Evolutionary conservation across 2,888 invertebrate genomes (phyloP), one percentile per base, ranked within the genome.

Genomic region (Mythimna ferrago): DNA sequence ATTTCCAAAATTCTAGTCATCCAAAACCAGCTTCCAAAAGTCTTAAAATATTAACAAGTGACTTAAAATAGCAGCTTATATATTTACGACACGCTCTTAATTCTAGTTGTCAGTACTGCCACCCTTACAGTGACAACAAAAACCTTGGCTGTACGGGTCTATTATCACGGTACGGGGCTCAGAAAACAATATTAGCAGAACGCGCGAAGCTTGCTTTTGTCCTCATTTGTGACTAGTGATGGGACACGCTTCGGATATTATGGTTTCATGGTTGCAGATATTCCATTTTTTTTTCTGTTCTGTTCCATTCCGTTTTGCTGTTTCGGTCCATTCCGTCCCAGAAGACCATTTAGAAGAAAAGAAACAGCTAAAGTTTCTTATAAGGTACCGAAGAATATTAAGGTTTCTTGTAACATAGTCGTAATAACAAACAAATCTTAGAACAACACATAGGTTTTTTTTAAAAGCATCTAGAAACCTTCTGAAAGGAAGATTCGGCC

Each of bases 111-210:
- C 32, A 41, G 26, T 21, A 14, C 38, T 26, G 41, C 19, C 57
- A 53, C 16, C 56, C 56, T 32, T 60, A 19, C 58, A 6, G 54
- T 32, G 56, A 62, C 64, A 41, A 62, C 70, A 77, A 81, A 81
- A 81, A 82, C 73, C 54, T 16, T 21, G 19, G 21, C 65, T 61
- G 53, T 41, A 35, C n/a, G 56, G 51, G 64, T 74, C 62, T 79
- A 76, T 76, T 80, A 80, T 68, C 68, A 63, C 61, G 63, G 65
- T 38, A 54, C 66, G 61, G 73, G 57, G 38, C 57, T 65, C 82
- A 61, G 65, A 82, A 81, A 77, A 82, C 78, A 82, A 82, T 80
- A 82, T 80, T 78, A 69, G 61, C 57, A 66, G 51, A 60, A 78
- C 54, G 56, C 54, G 61, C 41, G 67, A 66, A 69, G 64, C 70